These are phyloP conservation scores for Xestia ashworthii DNA, from an alignment of 2,888 invertebrate genomes.

Conservation along the genomic window DNA sequence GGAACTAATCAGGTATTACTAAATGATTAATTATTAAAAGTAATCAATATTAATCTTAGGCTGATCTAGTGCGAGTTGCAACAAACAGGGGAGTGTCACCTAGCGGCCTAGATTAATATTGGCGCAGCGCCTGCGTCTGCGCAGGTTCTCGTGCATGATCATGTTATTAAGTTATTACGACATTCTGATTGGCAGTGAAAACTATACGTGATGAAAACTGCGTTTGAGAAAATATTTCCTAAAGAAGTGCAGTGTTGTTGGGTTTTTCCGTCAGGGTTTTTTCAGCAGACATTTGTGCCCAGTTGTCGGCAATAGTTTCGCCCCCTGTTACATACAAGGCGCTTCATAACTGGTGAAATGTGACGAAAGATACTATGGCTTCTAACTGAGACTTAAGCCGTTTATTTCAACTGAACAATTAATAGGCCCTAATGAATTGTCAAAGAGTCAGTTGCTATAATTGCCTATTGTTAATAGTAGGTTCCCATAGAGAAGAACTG, in stretches of 20 bases:
- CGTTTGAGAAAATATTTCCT: not conserved
- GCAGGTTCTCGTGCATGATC: not conserved
- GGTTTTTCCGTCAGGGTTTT: not conserved
- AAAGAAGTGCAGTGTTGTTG: not conserved
- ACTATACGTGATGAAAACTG: conserved; percentile 9
- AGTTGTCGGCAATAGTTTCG: not conserved
- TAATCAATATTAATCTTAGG: conserved; percentile 41
- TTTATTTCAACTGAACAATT: not conserved
- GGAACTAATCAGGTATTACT: not conserved
- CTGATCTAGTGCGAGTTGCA: conserved; percentile 31
- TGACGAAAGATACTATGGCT: not conserved
- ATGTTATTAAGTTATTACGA: conserved; percentile 33
- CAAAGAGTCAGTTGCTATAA: not conserved
- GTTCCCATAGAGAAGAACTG: not conserved
- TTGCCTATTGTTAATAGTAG: not conserved
- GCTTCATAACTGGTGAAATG: not conserved
- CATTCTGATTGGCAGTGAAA: conserved; percentile 43
- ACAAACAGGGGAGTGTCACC: conserved; percentile 43
- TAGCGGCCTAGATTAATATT: conserved; percentile 48
- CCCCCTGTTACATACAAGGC: not conserved
- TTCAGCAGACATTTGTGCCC: not conserved
- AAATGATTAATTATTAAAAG: conserved; percentile 15
- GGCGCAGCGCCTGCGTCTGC: conserved; percentile 23
- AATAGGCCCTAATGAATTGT: not conserved
- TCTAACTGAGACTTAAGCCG: not conserved